phyloP scores from a whole-genome alignment of 2,888 invertebrate genomes.

The Noctua fimbriata region DNA sequence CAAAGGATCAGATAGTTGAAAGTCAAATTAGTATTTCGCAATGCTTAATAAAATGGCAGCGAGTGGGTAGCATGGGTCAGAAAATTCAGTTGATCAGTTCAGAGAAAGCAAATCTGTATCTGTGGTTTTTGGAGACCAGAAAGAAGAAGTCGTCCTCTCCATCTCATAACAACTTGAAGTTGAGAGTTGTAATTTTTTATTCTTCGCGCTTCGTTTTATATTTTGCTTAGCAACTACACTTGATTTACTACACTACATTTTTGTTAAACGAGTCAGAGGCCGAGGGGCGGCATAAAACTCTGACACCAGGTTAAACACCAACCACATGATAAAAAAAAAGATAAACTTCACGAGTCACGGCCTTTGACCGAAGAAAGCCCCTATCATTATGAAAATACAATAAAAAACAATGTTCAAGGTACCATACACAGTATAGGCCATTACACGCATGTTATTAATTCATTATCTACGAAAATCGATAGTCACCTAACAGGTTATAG shows the following conservation, averaged over 20 bases:
- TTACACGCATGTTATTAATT: constrained; percentile 59
- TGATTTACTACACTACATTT: background rate
- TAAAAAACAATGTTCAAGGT: constrained; percentile 5
- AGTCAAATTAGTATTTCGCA: background rate
- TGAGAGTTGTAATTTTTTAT: background rate
- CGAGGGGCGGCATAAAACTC: too few relatives aligned
- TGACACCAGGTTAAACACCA: too few relatives aligned
- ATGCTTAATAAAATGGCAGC: background rate
- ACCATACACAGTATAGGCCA: constrained; percentile 28
- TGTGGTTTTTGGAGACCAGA: background rate
- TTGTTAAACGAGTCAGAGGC: background rate
- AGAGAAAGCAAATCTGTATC: background rate
- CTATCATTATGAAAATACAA: background rate
- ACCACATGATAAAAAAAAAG: too few relatives aligned
- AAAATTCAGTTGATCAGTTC: background rate
- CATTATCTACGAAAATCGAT: constrained; percentile 64
- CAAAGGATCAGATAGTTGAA: background rate
- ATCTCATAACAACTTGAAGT: background rate
- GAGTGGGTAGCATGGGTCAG: background rate
- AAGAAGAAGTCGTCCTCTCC: background rate
- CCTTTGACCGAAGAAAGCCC: background rate
- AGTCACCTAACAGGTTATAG: constrained; percentile 54
- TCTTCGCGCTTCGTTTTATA: background rate
- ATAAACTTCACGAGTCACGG: background rate
- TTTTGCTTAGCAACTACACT: background rate